phyloP scores from a whole-genome alignment of 2,888 invertebrate species.

The Abrostola tripartita region DNA sequence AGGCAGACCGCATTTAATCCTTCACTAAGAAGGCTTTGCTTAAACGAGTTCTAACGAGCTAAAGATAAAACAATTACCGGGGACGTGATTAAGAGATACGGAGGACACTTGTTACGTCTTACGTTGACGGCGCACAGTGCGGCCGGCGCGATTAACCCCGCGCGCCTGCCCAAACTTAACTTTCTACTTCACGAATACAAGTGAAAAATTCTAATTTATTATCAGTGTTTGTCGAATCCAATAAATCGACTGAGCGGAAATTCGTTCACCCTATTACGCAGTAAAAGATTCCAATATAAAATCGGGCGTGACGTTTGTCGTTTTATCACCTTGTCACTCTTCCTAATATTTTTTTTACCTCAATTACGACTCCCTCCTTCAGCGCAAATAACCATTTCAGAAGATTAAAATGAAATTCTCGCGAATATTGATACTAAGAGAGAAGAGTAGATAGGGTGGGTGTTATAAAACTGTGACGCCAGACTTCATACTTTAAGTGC shows the following conservation, averaged over 20 bases:
- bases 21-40: conserved; percentile 89
- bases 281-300: conserved; percentile 82
- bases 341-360: conserved; percentile 81
- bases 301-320: conserved; percentile 81
- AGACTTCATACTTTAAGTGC: conserved; percentile 39
- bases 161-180: conserved; percentile 41
- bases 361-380: conserved; percentile 78
- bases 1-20: conserved; percentile 88
- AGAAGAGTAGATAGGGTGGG: conserved; percentile 55
- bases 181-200: conserved; percentile 39
- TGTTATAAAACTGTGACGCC: conserved; percentile 51
- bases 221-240: conserved; percentile 66
- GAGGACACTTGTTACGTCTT: conserved; percentile 87
- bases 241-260: conserved; percentile 69
- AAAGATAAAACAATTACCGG: conserved; percentile 88
- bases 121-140: conserved; percentile 66
- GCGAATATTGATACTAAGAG: conserved; percentile 74
- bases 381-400: conserved; percentile 78
- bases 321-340: conserved; percentile 84
- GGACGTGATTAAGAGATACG: conserved; percentile 87
- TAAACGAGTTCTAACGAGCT: conserved; percentile 89
- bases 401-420: conserved; percentile 80
- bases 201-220: conserved; percentile 53
- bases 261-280: conserved; percentile 76
- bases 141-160: conserved; percentile 20